These are phyloP conservation scores for Champsocephalus esox DNA, from an alignment of 2,797 vertebrate genomes.

Conservation along the genomic window DNA sequence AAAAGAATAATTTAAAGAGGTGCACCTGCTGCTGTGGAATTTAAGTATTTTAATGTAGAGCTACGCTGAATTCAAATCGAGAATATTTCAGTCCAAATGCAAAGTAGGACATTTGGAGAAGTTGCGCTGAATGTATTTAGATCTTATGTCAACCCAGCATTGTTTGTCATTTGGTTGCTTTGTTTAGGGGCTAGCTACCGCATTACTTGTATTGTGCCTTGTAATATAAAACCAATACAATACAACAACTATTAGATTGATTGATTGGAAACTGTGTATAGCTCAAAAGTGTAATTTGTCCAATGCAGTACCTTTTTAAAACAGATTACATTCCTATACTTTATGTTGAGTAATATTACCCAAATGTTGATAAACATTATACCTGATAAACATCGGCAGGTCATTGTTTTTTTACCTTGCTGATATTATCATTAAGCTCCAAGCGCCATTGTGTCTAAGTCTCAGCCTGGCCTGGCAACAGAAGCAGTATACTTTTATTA, in stretches of 20 bases:
- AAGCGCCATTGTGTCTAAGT: no score
- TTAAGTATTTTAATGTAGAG: slow-evolving; percentile 36
- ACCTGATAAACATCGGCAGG: neutral
- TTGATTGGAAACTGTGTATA: neutral
- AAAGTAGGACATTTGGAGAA: slow-evolving; percentile 39
- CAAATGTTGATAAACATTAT: neutral
- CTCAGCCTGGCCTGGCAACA: neutral
- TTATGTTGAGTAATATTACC: neutral
- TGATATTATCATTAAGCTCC: neutral
- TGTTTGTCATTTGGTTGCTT: slow-evolving; percentile 19
- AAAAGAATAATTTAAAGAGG: slow-evolving; percentile 48
- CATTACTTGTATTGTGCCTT: no score
- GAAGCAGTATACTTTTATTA: neutral
- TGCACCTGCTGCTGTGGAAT: slow-evolving; percentile 53
- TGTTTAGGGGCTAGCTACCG: neutral
- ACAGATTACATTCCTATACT: neutral
- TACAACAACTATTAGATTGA: neutral
- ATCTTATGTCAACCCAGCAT: slow-evolving; percentile 25
- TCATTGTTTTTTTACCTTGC: neutral
- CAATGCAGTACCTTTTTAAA: neutral
- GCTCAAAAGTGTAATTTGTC: neutral
- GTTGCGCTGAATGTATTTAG: slow-evolving; percentile 38
- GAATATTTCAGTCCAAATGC: slow-evolving; percentile 32
- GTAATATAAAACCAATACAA: no score
- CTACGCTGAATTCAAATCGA: slow-evolving; percentile 42